Conservation (phyloP, 2,888 invertebrate genomes). For the Euphydryas editha region DNA sequence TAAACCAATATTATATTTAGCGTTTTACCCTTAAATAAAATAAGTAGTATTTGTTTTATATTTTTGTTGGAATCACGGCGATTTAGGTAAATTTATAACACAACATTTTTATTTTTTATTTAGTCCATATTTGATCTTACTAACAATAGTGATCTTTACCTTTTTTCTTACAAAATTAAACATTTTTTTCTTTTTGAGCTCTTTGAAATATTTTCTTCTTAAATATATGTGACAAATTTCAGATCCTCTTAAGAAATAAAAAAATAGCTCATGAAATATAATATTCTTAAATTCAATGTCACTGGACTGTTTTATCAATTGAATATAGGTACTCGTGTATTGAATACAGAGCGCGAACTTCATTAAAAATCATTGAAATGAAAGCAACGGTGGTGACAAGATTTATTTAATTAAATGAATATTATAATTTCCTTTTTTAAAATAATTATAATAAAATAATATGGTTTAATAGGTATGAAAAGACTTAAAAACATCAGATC, state of each 20-base stretch:
- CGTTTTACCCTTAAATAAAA: slow-evolving; percentile 27
- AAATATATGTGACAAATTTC: background rate
- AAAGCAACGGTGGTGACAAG: background rate
- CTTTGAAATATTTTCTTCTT: background rate
- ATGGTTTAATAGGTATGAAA: no score
- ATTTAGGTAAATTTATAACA: no score
- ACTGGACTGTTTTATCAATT: slow-evolving; percentile 1
- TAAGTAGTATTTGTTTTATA: slow-evolving; percentile 24
- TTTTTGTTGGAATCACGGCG: no score
- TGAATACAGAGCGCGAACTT: slow-evolving; percentile 4
- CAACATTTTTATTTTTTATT: background rate
- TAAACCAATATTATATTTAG: slow-evolving; percentile 53
- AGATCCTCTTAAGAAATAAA: no score
- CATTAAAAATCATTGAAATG: background rate
- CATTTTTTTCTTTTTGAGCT: background rate
- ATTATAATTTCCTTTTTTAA: no score
- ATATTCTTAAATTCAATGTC: background rate
- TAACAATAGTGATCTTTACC: background rate
- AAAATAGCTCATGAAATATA: no score
- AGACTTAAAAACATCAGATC: no score
- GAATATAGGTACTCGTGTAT: no score
- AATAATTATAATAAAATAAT: no score
- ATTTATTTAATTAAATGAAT: background rate
- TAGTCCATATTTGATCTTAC: background rate
- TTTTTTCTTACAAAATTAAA: background rate